A percentile compares a stretch with the other conserved stretches of the same genome.
Conservation (phyloP, 2,113 vertebrate genomes). For the Sebastes fasciatus region DNA sequence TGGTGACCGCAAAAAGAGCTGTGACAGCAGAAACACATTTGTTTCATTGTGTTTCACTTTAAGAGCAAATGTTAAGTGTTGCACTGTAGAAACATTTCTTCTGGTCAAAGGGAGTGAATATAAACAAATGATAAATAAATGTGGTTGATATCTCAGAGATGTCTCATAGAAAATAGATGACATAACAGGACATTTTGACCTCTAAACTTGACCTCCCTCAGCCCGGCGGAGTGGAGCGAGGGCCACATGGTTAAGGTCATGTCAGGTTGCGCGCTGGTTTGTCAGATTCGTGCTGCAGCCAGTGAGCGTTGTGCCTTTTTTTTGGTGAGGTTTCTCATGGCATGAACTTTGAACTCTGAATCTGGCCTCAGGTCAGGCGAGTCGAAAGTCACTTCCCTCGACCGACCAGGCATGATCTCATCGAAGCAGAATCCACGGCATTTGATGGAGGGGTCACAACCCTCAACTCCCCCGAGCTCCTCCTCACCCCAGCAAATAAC, state of each 20-base stretch:
- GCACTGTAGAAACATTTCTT: not conserved
- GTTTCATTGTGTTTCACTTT: constrained; percentile 38
- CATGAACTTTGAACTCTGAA: constrained; percentile 66
- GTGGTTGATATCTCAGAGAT: not conserved
- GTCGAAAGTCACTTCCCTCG: constrained; percentile 61
- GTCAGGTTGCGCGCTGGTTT: constrained; percentile 8
- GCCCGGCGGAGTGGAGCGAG: not conserved
- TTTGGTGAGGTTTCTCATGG: constrained; percentile 57
- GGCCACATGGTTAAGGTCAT: constrained; percentile 17
- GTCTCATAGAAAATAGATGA: not conserved
- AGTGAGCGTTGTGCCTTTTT: not conserved
- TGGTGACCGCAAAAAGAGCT: constrained; percentile 52
- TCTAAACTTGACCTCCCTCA: constrained; percentile 60
- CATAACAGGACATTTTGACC: constrained; percentile 18
- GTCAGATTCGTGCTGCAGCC: constrained; percentile 11
- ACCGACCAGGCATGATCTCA: constrained; percentile 62
- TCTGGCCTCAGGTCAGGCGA: constrained; percentile 45
- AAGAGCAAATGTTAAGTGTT: constrained; percentile 9
- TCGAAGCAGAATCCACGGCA: constrained; percentile 25
- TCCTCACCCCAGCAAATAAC: constrained; percentile 15
- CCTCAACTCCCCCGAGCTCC: constrained; percentile 15
- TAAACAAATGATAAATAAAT: constrained; percentile 1
- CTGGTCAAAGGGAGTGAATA: not conserved
- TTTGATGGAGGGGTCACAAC: constrained; percentile 24
- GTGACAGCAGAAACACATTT: constrained; percentile 61